Evolutionary conservation across 2,888 invertebrate genomes (phyloP), one percentile per base, ranked within the genome.

Genomic region (Melipona bicolor): DNA sequence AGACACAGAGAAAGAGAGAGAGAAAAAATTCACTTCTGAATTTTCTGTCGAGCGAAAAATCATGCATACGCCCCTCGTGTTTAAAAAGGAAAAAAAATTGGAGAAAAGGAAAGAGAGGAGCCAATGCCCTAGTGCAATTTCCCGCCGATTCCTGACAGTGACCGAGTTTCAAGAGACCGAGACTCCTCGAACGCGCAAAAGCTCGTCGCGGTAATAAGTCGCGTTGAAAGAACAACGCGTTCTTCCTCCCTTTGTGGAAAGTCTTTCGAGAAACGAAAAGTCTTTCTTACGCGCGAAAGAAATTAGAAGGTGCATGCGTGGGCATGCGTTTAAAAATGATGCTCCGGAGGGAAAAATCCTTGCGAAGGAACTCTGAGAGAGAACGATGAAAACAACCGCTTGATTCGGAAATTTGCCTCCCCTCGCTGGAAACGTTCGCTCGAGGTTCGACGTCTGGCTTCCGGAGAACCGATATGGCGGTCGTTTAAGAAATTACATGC

Each of bases 401-500:
- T 3, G 56, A n/a, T 59, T 50, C 36, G 49, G 19, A 54, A 6
- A 43, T 43, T 17, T 19, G n/a, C 54, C 19, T n/a, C 19, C 4
- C 13, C 32, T 13, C 32, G 49, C 52, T 56, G 24, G n/a, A 32
- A 64, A 64, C 64, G 50, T 56, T 56, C 64, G n/a, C 56, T 9
- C 17, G 56, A 56, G 3, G 13, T 36, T 43, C 13, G 56, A 43
- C 0, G 27, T 9, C 13, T 6, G 27, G 24, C 17, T 68, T 62
- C 68, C 17, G 19, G 52, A 4, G 6, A 68, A 50, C 78, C 52
- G 36, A 77, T 62, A 77, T 54, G 56, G 11, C 17, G 49, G 54
- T 77, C 78, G 77, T 77, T 77, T 67, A 43, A 32, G 61, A 61
- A 54, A 79, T 79, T 79, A 68, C 77, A n/a, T 19, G 2, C 15